These are phyloP conservation scores for Terrapene triunguis DNA, from an alignment of 2,113 vertebrate species.

Conservation along the genomic window DNA sequence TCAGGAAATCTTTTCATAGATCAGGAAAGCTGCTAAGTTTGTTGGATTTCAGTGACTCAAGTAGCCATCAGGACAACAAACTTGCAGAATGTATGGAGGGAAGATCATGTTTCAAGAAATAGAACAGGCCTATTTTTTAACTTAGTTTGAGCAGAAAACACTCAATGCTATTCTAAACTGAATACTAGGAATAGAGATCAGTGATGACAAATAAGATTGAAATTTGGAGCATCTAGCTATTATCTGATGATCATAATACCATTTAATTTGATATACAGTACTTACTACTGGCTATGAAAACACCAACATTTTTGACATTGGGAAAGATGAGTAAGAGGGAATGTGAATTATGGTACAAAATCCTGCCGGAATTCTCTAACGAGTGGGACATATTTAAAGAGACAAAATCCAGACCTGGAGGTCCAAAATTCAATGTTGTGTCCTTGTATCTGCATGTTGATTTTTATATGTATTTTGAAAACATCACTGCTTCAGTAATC, in stretches of 20 bases:
- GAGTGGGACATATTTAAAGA: conserved; percentile 28
- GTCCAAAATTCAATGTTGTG: not conserved
- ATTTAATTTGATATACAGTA: not conserved
- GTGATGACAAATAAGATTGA: not conserved
- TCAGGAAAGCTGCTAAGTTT: not conserved
- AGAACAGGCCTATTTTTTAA: not conserved
- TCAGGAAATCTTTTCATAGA: not conserved
- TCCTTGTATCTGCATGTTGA: not conserved
- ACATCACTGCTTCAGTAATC: not conserved
- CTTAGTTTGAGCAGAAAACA: not conserved
- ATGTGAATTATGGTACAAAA: conserved; percentile 12
- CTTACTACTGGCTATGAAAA: not conserved
- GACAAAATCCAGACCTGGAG: not conserved
- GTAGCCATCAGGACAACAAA: not conserved
- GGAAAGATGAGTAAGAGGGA: not conserved
- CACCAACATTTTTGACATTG: not conserved
- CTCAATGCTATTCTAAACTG: not conserved
- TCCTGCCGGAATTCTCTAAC: conserved; percentile 35
- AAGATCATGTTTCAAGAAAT: not conserved
- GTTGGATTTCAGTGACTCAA: not conserved
- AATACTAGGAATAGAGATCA: not conserved
- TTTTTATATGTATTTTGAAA: not conserved
- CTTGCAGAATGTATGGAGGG: not conserved
- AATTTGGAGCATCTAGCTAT: not conserved
- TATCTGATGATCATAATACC: not conserved